Evolutionary conservation across 2,113 vertebrate species (phyloP), one percentile per base, ranked within the genome.

Genomic region (Cebidichthys violaceus): DNA sequence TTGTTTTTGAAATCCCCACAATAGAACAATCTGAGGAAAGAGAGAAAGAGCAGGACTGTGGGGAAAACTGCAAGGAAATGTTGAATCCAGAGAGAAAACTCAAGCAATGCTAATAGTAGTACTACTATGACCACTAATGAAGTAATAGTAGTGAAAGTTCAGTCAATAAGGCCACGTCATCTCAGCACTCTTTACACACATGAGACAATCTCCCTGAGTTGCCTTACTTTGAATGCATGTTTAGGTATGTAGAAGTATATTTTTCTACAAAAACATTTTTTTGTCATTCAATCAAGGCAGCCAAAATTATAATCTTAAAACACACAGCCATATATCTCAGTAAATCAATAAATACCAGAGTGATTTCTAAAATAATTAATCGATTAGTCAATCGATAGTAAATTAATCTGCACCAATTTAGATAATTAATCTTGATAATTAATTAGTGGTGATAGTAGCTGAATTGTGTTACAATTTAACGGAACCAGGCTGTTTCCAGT

Each of bases 1-100:
- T 74, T 61, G 66, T 72, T 75, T 75, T 77, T 75, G 54, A 85
- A 85, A 85, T 77, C 59, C 70, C 72, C 74, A 84, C 85, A 88
- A 85, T 43, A 84, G 79, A 89, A 89, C 86, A 82, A 90, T 90
- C 41, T 68, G 64, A 88, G 90, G 52, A 85, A 87, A 79, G 68
- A 52, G 60, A 77, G 54, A 83, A 8, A 0, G 50, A 55, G 47
- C 39, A 37, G 18, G 60, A 31, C 13, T 41, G 27, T 29, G 29
- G 31, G 31, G 65, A 70, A 73, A 79, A 62, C 31, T 54, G 10
- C 13, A 54, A 64, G 45, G 57, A 55, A n/a, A 61, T 31, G 22
- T 52, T 50, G 8, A 43, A 78, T 29, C 55, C 67, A 70, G 5
- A 74, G 24, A 55, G 43, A 65, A 68, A 62, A 18, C 35, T 47